phyloP scores from a whole-genome alignment of 1,140 invertebrate genomes.

The Conus ventricosus region DNA sequence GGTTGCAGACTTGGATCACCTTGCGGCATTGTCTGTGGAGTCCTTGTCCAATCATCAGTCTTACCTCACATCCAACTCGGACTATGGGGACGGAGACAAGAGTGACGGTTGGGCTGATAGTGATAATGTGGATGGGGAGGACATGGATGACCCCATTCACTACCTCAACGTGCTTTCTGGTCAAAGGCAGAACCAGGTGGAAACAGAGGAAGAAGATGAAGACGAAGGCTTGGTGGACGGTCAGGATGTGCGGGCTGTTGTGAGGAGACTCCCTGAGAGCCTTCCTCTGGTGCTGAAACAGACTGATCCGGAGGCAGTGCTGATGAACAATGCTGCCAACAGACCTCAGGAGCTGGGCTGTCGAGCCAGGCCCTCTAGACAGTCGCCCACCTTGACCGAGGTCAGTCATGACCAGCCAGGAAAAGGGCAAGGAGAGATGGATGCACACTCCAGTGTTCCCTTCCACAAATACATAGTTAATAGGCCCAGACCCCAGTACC shows the following conservation, averaged over 20 bases:
- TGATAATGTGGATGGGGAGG: slow-evolving; percentile 23
- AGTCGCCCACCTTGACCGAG: slow-evolving; percentile 1
- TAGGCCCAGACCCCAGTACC: background rate
- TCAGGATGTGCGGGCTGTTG: background rate
- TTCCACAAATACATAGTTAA: slow-evolving; percentile 35
- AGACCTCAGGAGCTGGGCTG: slow-evolving; percentile 1
- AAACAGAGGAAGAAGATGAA: background rate
- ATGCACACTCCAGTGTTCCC: slow-evolving; percentile 43
- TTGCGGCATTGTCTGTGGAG: slow-evolving; percentile 57
- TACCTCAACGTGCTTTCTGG: background rate
- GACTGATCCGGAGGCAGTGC: slow-evolving; percentile 48
- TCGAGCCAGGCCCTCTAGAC: background rate
- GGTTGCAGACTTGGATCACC: slow-evolving; percentile 53
- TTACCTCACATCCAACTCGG: slow-evolving; percentile 53
- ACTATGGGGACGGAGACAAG: slow-evolving; percentile 39
- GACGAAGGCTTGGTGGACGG: slow-evolving; percentile 15
- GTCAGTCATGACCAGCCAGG: slow-evolving; percentile 11
- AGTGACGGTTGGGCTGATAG: slow-evolving; percentile 41
- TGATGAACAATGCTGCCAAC: slow-evolving; percentile 47
- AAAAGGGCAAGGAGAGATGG: background rate
- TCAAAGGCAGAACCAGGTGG: background rate
- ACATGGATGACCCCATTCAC: background rate
- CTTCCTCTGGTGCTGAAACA: slow-evolving; percentile 46
- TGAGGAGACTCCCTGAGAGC: slow-evolving; percentile 1
- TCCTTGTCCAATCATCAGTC: slow-evolving; percentile 56